Evolutionary conservation across 2,113 vertebrate species (phyloP).

Genomic region (Melanerpes formicivorus): DNA sequence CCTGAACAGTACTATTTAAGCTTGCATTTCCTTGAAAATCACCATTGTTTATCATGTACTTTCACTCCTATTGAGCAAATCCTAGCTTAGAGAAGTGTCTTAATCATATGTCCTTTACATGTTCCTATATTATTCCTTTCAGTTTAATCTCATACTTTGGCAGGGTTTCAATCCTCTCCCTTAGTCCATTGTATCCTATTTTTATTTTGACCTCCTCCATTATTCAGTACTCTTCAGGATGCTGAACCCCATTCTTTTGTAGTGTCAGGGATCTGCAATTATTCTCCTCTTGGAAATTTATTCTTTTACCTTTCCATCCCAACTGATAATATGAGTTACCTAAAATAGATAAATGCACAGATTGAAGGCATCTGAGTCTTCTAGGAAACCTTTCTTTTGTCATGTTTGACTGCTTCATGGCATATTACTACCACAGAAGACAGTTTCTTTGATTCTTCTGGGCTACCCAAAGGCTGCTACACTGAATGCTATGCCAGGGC

Average conservation of each 20-base stretch:
- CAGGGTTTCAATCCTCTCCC: not conserved
- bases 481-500: not conserved
- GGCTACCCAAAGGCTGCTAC: not conserved
- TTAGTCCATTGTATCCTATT: not conserved
- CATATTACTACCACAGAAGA: not conserved
- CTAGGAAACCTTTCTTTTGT: not conserved
- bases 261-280: not conserved
- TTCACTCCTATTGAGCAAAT: not conserved
- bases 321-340: not conserved
- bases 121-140: not conserved
- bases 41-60: not conserved
- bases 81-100: not conserved
- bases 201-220: not conserved
- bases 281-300: not conserved
- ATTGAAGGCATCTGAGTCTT: not conserved
- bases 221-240: not conserved
- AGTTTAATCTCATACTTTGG: not conserved
- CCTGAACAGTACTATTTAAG: not conserved
- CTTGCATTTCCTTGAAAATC: not conserved
- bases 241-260: not conserved
- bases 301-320: not conserved
- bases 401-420: not conserved
- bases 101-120: not conserved
- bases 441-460: not conserved
- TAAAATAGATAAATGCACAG: not conserved